Evolutionary conservation across 2,888 invertebrate genomes (phyloP).

Genomic region (Lumbricus terrestris): DNA sequence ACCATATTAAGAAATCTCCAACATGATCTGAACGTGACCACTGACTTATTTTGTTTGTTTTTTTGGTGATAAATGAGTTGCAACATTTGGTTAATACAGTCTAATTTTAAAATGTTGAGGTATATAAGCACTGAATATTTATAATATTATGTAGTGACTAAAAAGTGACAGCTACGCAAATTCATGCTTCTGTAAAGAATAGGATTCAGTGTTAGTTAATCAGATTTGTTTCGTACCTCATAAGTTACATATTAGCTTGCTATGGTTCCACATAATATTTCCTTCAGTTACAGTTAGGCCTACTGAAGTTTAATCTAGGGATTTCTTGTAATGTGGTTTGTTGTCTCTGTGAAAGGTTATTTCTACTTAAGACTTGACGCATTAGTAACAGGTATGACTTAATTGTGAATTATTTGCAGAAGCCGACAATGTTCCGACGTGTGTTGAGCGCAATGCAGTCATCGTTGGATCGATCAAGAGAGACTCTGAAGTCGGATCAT

Average conservation of each 20-base stretch:
- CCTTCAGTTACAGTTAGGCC: no score
- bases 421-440: slow-evolving; percentile 93
- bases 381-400: no score
- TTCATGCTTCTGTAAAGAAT: no score
- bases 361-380: neutral
- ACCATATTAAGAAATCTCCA: no score
- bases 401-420: slow-evolving; percentile 49
- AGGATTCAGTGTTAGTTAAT: neutral
- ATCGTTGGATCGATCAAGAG: slow-evolving; percentile 48
- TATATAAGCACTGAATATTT: neutral
- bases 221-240: neutral
- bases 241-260: neutral
- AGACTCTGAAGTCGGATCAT: slow-evolving; percentile 53
- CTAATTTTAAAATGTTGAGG: neutral
- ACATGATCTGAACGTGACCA: neutral
- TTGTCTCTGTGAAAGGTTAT: neutral
- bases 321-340: neutral
- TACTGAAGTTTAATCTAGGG: no score
- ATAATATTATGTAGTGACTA: neutral
- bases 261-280: no score
- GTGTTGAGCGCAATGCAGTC: slow-evolving; percentile 72
- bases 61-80: neutral
- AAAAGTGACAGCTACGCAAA: neutral
- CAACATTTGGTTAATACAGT: neutral
- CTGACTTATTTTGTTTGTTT: neutral